Evolutionary conservation across 2,888 invertebrate species (phyloP), one percentile per base, ranked within the genome.

Genomic region (Pachliopta kotzebuea): DNA sequence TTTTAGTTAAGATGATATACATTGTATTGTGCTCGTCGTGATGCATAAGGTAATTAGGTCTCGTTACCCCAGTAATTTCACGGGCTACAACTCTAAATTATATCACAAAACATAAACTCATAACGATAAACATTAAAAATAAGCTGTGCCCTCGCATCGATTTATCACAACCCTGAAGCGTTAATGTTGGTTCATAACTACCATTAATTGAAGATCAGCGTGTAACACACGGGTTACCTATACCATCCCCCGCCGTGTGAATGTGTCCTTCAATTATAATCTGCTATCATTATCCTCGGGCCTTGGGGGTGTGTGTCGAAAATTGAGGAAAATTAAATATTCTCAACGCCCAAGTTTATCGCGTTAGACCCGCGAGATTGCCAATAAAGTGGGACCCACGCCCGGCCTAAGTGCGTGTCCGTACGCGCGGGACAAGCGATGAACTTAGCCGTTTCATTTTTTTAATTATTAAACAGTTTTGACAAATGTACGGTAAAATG

Each of bases 351-450:
- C 78, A 76, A 84, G 79, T 80, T 84, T 79, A 90, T 90, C 80
- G 76, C 83, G 95, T 93, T 94, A 87, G 78, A 72, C 77, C 76
- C 73, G 74, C 79, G 85, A 90, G 86, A 90, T 90, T 90, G 90
- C 73, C 88, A 87, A 89, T 90, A 88, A 85, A 84, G 75, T 76
- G 75, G 76, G 74, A 72, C 70, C 67, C 65, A 58, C 65, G 65
- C 62, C 45, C 62, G 57, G 61, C 58, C 58, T 65, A 65, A 65
- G 65, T 65, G 65, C 65, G 65, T 61, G 60, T 61, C 65, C 60
- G 56, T 59, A 24, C 29, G 20, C 4, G 37, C 50, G 29, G 37
- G 11, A 23, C 26, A 62, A 55, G 49, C 1, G 18, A 58, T 49
- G 45, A 24, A 55, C 58, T 53, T 21, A 55, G 54, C 49, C 65